Percentiles rank a stretch among this genome's conserved stretches.
Conservation (phyloP, 2,113 vertebrate genomes). For the Mohoua ochrocephala region DNA sequence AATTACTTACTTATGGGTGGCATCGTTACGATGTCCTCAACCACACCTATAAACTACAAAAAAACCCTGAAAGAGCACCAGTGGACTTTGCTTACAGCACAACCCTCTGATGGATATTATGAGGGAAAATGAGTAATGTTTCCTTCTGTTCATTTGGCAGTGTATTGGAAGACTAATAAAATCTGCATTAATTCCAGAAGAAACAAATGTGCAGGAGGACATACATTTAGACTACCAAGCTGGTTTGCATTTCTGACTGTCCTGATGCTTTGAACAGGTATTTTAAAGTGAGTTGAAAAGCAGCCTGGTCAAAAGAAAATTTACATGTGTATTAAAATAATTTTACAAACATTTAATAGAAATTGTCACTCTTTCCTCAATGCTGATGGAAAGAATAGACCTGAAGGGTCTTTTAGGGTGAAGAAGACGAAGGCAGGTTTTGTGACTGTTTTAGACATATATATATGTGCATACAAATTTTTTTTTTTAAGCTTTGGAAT, state of each 20-base stretch:
- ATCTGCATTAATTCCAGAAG: not conserved
- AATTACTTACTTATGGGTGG: not conserved
- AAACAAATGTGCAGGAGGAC: not conserved
- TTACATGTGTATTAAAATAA: not conserved
- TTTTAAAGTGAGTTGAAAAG: not conserved
- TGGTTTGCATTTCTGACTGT: not conserved
- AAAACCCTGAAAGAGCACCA: accelerated
- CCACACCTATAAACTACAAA: not conserved
- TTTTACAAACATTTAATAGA: not conserved
- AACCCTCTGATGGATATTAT: not conserved
- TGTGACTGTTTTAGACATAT: not conserved
- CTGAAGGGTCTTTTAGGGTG: not conserved
- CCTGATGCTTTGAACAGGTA: not conserved
- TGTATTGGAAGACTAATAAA: not conserved
- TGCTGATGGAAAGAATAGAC: not conserved
- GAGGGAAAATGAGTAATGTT: not conserved
- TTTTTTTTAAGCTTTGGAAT: not conserved
- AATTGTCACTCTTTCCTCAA: not conserved
- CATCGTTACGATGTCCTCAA: not conserved
- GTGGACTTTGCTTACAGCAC: not conserved
- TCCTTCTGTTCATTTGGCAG: not conserved
- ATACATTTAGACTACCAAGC: not conserved
- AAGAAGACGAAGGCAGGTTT: not conserved
- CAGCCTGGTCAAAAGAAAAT: not conserved
- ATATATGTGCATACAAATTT: no score